These are phyloP conservation scores for Eudyptes chrysolophus DNA, from an alignment of 2,113 vertebrate genomes.

Conservation along the genomic window DNA sequence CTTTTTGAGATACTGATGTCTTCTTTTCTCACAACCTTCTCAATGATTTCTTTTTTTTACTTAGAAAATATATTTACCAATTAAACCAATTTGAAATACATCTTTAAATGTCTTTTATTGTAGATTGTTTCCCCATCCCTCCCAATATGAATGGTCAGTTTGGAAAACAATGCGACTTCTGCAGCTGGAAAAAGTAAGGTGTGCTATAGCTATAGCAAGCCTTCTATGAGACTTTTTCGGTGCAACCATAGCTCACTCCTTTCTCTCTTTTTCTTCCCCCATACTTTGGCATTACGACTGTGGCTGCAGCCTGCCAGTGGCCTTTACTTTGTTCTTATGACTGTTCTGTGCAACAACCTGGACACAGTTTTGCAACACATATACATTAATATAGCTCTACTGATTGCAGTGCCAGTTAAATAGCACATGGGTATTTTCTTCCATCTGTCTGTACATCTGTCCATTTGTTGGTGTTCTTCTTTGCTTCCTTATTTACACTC, in stretches of 20 bases:
- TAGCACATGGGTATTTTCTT: neutral
- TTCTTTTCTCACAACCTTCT: neutral
- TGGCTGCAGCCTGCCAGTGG: neutral
- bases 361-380: neutral
- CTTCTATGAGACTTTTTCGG: neutral
- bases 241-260: neutral
- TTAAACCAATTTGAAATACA: neutral
- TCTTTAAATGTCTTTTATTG: neutral
- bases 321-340: neutral
- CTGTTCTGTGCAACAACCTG: neutral
- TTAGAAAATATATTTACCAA: neutral
- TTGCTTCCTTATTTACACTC: neutral
- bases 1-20: neutral
- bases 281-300: neutral
- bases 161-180: neutral
- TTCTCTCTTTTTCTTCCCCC: rapidly evolving
- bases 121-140: neutral
- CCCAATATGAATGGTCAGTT: neutral
- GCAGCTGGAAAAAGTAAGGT: neutral
- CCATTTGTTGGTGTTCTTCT: neutral
- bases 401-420: neutral
- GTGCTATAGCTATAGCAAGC: neutral
- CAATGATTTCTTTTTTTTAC: neutral
- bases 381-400: neutral
- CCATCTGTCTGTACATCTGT: neutral